Percentiles rank a stretch among this genome's conserved stretches.
These are phyloP conservation scores for Oopsacas minuta DNA, from an alignment of 37 sponge, comb jelly and placozoan genomes.

Conservation along the genomic window DNA sequence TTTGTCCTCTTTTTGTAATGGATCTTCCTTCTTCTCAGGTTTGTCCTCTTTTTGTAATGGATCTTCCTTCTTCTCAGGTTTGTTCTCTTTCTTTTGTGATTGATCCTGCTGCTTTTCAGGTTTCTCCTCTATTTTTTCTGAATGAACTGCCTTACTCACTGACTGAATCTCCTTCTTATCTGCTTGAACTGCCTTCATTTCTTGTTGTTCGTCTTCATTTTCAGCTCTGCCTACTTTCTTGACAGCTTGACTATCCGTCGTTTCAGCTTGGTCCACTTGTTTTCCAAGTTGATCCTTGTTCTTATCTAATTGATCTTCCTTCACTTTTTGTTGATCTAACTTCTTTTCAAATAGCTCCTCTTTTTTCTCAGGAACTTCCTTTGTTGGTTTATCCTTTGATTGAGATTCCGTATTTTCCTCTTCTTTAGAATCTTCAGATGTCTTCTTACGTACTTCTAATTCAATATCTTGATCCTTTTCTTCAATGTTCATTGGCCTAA, in stretches of 20 bases:
- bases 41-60: background rate
- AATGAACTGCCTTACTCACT: background rate
- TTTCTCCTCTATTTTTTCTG: background rate
- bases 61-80: background rate
- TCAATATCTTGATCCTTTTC: slow-evolving; percentile 22
- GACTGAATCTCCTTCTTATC: background rate
- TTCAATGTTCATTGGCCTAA: slow-evolving; percentile 20
- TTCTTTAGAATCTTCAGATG: background rate
- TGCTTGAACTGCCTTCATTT: background rate
- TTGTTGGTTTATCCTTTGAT: background rate
- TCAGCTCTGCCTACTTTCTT: background rate
- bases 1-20: background rate
- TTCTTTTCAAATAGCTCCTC: background rate
- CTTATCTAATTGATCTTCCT: background rate
- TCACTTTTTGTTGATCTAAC: background rate
- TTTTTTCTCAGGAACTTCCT: background rate
- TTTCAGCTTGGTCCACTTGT: background rate
- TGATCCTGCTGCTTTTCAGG: background rate
- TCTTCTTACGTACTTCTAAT: slow-evolving; percentile 15
- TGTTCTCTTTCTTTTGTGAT: background rate
- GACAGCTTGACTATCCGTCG: no score
- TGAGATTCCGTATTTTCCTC: background rate
- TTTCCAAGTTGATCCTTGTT: background rate
- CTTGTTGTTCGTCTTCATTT: background rate
- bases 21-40: background rate